A percentile compares a stretch with the other conserved stretches of the same genome.
These are phyloP conservation scores for Melanotaenia nigrans DNA, from an alignment of 2,797 vertebrate genomes.

Conservation along the genomic window DNA sequence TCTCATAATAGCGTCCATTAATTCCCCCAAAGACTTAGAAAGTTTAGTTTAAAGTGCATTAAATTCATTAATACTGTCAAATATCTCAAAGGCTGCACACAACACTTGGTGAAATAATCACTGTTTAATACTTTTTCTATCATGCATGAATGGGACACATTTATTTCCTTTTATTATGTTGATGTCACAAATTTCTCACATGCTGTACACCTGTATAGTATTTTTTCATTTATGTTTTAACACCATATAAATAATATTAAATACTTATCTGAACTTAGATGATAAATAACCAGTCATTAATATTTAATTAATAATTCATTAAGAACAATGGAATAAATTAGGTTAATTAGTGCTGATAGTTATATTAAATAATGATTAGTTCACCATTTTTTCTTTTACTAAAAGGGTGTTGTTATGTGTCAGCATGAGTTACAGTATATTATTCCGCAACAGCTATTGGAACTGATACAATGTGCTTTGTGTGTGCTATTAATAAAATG, in stretches of 20 bases:
- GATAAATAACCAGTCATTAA: constrained; percentile 2
- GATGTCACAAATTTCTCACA: background rate
- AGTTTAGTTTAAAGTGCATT: constrained; percentile 56
- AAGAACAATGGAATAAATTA: constrained; percentile 5
- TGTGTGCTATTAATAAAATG: background rate
- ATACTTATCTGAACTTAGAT: background rate
- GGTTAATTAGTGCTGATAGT: constrained; percentile 20
- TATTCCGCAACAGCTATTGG: constrained; percentile 35
- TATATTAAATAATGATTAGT: constrained; percentile 63
- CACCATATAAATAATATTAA: background rate
- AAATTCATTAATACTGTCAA: constrained; percentile 63
- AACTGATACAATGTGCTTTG: background rate
- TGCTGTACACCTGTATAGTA: background rate
- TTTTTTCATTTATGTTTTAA: constrained; percentile 11
- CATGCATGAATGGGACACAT: constrained; percentile 6
- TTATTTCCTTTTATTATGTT: background rate
- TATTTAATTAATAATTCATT: constrained; percentile 1
- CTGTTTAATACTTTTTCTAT: constrained; percentile 36
- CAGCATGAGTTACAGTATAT: constrained; percentile 13
- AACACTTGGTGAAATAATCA: constrained; percentile 60
- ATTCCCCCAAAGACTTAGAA: constrained; percentile 29
- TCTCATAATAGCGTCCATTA: constrained; percentile 18
- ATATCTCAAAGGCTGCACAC: background rate
- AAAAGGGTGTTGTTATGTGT: constrained; percentile 28
- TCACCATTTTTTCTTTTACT: constrained; percentile 40